Conservation (phyloP, 2,113 vertebrate genomes). For the Dipodomys ordii region DNA sequence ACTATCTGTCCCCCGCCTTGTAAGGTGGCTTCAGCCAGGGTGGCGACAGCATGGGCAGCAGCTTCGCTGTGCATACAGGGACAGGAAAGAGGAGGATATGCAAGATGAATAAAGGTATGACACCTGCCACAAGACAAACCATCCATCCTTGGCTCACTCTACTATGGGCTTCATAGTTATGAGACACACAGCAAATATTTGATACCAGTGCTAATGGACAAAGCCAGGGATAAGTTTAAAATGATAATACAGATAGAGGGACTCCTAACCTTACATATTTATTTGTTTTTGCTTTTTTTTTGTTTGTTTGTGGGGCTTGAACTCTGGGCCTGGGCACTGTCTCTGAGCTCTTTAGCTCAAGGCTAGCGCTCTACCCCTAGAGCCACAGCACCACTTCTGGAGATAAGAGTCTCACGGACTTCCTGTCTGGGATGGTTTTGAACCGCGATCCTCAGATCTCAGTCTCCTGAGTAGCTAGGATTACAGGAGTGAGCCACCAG, state of each 20-base stretch:
- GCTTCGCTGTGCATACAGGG: constrained; percentile 91
- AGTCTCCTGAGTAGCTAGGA: too few species aligned
- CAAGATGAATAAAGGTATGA: not conserved
- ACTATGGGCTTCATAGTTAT: not conserved
- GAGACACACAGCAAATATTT: not conserved
- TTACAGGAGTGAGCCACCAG: too few species aligned
- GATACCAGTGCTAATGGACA: not conserved
- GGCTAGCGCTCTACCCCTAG: too few species aligned
- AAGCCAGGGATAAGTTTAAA: constrained; percentile 1
- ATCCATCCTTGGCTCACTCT: not conserved
- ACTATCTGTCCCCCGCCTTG: constrained; percentile 99
- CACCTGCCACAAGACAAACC: not conserved
- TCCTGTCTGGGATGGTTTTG: too few species aligned
- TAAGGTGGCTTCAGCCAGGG: constrained; percentile 97
- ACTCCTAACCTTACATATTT: not conserved
- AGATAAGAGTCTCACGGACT: too few species aligned
- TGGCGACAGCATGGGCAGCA: constrained; percentile 97
- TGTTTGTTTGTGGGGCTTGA: too few species aligned
- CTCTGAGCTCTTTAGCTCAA: too few species aligned
- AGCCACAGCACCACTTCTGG: too few species aligned
- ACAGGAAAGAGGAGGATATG: constrained; percentile 4
- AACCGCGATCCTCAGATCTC: too few species aligned
- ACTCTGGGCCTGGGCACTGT: too few species aligned
- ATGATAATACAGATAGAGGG: not conserved
- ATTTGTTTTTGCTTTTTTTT: not conserved